phyloP scores from a whole-genome alignment of 2,113 vertebrate genomes.

The Phrynocephalus versicolor region DNA sequence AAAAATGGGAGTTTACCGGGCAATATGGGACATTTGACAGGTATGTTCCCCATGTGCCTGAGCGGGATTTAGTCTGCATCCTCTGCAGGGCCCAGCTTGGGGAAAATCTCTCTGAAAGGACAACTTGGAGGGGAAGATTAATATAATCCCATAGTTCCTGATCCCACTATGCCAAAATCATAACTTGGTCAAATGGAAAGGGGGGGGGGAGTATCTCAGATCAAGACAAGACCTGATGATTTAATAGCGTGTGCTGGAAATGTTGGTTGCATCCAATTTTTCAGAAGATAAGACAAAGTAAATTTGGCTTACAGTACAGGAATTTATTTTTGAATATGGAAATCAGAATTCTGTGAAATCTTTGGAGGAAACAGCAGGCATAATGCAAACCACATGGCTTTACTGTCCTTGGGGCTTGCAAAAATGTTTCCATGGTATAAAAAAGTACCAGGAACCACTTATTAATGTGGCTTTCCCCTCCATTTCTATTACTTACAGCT shows the following conservation, averaged over 20 bases:
- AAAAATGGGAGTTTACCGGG: too few relatives aligned
- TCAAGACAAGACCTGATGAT: not conserved
- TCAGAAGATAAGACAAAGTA: not conserved
- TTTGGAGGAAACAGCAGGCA: not conserved
- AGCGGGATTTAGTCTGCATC: too few relatives aligned
- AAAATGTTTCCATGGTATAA: constrained; percentile 35
- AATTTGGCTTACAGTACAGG: not conserved
- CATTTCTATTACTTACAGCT: not conserved
- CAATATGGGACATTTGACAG: too few relatives aligned
- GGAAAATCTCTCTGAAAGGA: not conserved
- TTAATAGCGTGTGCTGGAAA: not conserved
- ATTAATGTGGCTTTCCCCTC: not conserved
- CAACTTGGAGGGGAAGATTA: not conserved
- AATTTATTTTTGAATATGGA: not conserved
- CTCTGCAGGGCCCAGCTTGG: too few relatives aligned
- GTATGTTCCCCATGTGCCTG: too few relatives aligned
- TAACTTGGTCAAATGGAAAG: too few relatives aligned
- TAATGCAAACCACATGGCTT: not conserved
- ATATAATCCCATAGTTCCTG: not conserved
- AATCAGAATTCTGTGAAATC: not conserved
- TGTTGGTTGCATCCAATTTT: not conserved
- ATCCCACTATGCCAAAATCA: too few relatives aligned
- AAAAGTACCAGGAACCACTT: constrained; percentile 28
- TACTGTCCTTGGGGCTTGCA: constrained; percentile 15
- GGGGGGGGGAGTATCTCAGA: too few relatives aligned